Base-by-base conservation (phyloP, 2,797 vertebrate species). In the Acanthornis magna region DNA sequence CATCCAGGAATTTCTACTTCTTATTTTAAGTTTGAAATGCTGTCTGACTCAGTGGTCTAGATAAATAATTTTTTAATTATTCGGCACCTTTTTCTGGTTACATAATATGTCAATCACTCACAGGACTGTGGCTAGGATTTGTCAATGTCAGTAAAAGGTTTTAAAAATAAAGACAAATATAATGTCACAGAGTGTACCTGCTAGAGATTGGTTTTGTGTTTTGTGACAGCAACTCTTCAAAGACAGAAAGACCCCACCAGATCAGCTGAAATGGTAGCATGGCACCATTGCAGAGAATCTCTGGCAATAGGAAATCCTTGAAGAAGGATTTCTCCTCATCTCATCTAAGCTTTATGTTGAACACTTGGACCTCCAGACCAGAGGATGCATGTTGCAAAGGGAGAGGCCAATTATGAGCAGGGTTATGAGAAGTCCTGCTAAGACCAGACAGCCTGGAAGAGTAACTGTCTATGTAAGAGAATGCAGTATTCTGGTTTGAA, bases 21-120 rank as follows among this genome's bases (percentile, higher is more conserved):
- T 73, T 79, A 58, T 71, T 94, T 94, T 65, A 88, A 93, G 72
- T 50, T 62, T 89, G 53, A 91, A 93, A 88, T 25, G 4, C 26
- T 93, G 29, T 88, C 42, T 86, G 29, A 51, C 67, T 91, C 66
- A 77, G 54, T 90, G 61, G 68, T 60, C 50, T 71, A 43, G 55
- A 38, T 79, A 79, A 87, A 55, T 79, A 84, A 23, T 72, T 48
- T 74, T 89, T 50, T 3, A 45, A 32, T 42, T 94, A 66, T 85
- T 71, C 48, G 77, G 23, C 29, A 40, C 48, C 60, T 85, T 94
- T 76, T 92, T 48, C 53, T 84, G 42, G 32, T 85, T 85, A 82
- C 66, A 72, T 16, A 80, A 30, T 61, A 78, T 78, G 74, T 68
- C 74, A 88, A 1, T 95, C 77, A 68, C 43, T 86, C 30, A 68